A percentile compares a stretch with the other conserved stretches of the same genome.
Evolutionary conservation across 2,113 vertebrate species (phyloP).

Genomic region (Lophura nycthemera): DNA sequence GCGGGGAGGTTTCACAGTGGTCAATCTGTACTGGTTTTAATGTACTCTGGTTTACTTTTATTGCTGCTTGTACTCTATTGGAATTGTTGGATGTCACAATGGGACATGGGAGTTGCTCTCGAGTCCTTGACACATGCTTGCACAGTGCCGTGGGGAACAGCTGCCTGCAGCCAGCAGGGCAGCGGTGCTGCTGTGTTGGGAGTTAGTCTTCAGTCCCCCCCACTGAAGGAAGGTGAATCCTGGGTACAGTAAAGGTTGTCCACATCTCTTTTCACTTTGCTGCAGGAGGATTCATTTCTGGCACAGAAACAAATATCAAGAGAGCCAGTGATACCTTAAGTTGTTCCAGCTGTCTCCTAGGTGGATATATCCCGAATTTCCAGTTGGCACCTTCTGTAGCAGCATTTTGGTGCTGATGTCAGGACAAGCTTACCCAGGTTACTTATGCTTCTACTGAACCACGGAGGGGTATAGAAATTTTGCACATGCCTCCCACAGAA

Average conservation of each 20-base stretch:
- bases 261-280: background rate
- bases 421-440: background rate
- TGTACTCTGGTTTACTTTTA: background rate
- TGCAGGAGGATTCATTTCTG: background rate
- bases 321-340: background rate
- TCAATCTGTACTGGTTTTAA: background rate
- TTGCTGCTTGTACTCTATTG: background rate
- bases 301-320: background rate
- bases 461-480: background rate
- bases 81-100: no score
- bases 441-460: background rate
- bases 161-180: background rate
- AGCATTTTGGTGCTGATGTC: background rate
- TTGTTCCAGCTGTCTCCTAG: background rate
- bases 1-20: background rate
- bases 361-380: background rate
- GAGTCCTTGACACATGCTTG: no score
- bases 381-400: background rate
- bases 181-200: background rate
- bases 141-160: background rate
- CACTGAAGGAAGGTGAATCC: background rate
- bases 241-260: background rate
- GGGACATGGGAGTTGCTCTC: background rate
- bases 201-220: background rate
- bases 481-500: background rate